phyloP scores from a whole-genome alignment of 2,113 vertebrate genomes.

The Phycodurus eques region DNA sequence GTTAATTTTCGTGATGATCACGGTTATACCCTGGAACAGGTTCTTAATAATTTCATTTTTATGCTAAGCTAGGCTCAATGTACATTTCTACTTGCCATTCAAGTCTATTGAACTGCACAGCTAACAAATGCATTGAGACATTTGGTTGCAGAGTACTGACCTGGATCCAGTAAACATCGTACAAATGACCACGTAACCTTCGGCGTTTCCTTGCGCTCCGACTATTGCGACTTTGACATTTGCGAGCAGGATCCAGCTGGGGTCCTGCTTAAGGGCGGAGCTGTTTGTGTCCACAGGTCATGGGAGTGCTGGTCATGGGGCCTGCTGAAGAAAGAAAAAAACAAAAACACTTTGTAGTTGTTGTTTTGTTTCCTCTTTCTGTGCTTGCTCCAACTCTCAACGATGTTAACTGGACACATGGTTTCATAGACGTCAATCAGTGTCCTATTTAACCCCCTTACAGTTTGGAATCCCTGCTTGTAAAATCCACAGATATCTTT shows the following conservation, averaged over 20 bases:
- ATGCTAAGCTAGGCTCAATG: too few relatives aligned
- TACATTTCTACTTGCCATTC: too few relatives aligned
- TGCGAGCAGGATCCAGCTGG: not conserved
- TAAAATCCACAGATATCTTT: not conserved
- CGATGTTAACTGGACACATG: slow-evolving; percentile 47
- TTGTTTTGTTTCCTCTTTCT: slow-evolving; percentile 20
- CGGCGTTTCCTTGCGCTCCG: not conserved
- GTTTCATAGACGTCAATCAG: slow-evolving; percentile 19
- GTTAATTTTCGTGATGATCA: too few relatives aligned
- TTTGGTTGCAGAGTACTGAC: not conserved
- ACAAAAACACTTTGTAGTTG: slow-evolving; percentile 7
- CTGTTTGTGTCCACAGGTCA: slow-evolving; percentile 35
- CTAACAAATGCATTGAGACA: not conserved
- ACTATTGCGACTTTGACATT: slow-evolving; percentile 5
- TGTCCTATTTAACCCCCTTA: slow-evolving; percentile 7
- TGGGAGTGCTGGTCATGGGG: slow-evolving; percentile 54
- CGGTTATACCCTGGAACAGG: too few relatives aligned
- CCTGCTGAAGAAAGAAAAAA: slow-evolving; percentile 7
- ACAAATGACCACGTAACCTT: not conserved
- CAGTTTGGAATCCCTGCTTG: not conserved
- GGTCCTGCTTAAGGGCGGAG: slow-evolving; percentile 4
- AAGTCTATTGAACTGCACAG: not conserved
- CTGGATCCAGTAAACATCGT: not conserved
- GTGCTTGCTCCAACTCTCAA: slow-evolving; percentile 39
- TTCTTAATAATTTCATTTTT: too few relatives aligned